Conservation (phyloP, 2,888 invertebrate species). For the Galeruca laticollis region DNA sequence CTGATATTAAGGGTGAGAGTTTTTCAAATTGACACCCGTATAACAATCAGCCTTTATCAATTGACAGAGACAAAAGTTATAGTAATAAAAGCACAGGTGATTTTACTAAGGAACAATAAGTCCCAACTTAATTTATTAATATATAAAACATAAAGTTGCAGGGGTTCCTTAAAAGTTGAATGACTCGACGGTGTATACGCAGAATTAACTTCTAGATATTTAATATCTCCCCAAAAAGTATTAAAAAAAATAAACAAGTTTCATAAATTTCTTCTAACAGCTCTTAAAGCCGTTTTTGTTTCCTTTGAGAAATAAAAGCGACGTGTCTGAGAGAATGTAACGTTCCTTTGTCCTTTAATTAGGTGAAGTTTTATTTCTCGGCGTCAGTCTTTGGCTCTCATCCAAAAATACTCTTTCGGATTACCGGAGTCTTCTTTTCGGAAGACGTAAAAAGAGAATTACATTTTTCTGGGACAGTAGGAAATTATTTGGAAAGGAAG, state of each 20-base stretch:
- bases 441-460: not conserved
- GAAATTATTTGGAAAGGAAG: not conserved
- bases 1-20: too few species aligned
- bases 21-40: too few species aligned
- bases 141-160: not conserved
- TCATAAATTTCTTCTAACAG: not conserved
- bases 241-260: not conserved
- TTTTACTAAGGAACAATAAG: too few species aligned
- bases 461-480: not conserved
- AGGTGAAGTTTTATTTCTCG: conserved; percentile 1
- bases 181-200: not conserved
- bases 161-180: not conserved
- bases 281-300: not conserved
- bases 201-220: not conserved
- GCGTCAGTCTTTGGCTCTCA: not conserved
- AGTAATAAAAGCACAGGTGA: too few species aligned
- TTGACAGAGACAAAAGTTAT: too few species aligned
- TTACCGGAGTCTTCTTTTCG: not conserved
- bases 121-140: too few species aligned
- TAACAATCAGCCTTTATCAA: too few species aligned
- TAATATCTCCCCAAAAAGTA: not conserved
- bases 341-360: not conserved
- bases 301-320: conserved; percentile 8
- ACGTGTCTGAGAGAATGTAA: not conserved
- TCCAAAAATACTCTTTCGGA: not conserved